Evolutionary conservation across 1,140 invertebrate genomes (phyloP), one percentile per base, ranked within the genome.

Genomic region (Zeugodacus cucurbitae): DNA sequence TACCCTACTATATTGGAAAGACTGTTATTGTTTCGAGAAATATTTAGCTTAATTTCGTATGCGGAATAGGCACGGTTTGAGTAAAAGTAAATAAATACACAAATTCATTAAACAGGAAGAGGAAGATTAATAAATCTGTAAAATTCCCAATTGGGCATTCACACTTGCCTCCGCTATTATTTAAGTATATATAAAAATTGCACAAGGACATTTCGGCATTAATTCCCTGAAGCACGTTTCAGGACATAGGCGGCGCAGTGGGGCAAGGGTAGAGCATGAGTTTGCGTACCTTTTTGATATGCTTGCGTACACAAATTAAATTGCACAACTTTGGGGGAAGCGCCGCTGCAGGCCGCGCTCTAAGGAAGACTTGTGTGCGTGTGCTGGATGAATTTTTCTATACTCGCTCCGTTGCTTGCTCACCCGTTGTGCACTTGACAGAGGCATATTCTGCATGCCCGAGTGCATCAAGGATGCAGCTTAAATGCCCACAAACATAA

Each of bases 271-370:
- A 74, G 20, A 74, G 64, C 32, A 37, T 32, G 67, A 37, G 34
- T 41, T 74, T 74, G 67, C 67, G 34, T 74, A 74, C 67, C 32
- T 74, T 74, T 74, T 74, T 74, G 32, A 37, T 74, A 74, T 34
- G 67, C 67, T 74, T 32, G 67, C 34, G 67, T 74, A 74, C 67
- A 74, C 34, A 74, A 74, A 74, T 41, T 74, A 74, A 74, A 74
- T 59, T n/a, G 58, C 58, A 48, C 48, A 3, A 4, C 58, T 59
- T 59, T 26, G 58, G 58, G 58, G 48, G 10, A 14, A 48, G 48
- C 48, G 48, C 48, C 11, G 48, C 6, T 10, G 37, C 37, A 41
- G 37, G 37, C 37, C 37, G 3, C 7, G 3, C 48, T 11, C 48
- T 14, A 48, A 48, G 48, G 48, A n/a, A 22, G 20, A 59, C 20